A percentile compares a stretch with the other conserved stretches of the same genome.
Conservation (phyloP, 2,113 vertebrate species). For the Solenodon paradoxus region DNA sequence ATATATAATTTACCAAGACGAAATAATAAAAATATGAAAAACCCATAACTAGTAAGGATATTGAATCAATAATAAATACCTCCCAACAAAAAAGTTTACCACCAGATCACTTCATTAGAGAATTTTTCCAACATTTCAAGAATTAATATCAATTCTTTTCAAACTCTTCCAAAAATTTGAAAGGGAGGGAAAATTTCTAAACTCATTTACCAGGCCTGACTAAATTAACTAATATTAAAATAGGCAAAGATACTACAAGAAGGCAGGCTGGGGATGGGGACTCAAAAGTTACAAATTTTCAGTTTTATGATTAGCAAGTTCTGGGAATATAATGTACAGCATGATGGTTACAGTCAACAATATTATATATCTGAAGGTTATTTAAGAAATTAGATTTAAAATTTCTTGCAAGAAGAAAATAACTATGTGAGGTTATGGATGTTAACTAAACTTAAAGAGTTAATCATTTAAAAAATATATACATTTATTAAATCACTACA, state of each 20-base stretch:
- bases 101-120: not conserved
- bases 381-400: not conserved
- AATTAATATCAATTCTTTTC: not conserved
- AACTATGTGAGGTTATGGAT: too few species aligned
- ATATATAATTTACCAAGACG: too few species aligned
- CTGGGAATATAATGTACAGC: too few species aligned
- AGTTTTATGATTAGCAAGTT: not conserved
- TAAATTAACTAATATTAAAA: not conserved
- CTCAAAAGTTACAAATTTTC: not conserved
- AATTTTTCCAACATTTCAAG: not conserved
- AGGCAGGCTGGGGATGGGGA: too few species aligned
- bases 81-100: not conserved
- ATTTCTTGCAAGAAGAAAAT: too few species aligned
- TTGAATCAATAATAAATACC: conserved; percentile 1
- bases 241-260: not conserved
- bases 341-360: not conserved
- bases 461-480: too few species aligned
- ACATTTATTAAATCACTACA: too few species aligned
- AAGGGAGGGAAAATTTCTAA: too few species aligned
- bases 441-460: too few species aligned
- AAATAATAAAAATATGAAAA: too few species aligned
- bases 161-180: too few species aligned
- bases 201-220: not conserved
- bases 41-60: too few species aligned
- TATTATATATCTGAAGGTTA: not conserved